Evolutionary conservation across 2,113 vertebrate species (phyloP).

Genomic region (Harpagus bidentatus): DNA sequence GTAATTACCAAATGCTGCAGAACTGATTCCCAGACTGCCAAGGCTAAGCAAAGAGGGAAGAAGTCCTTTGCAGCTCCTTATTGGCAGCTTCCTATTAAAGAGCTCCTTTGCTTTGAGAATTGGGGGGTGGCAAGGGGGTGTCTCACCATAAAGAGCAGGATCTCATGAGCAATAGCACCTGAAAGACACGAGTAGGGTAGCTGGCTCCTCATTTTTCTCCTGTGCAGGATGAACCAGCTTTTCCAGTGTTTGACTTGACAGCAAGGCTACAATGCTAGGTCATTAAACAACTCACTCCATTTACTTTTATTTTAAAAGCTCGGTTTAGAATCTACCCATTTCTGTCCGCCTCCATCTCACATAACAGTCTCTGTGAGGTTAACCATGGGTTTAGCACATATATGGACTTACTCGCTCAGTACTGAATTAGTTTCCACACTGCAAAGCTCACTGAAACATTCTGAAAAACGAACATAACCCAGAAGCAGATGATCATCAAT

Average conservation of each 20-base stretch:
- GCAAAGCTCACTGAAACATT: slow-evolving; percentile 58
- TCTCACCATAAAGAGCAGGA: neutral
- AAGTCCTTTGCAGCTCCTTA: neutral
- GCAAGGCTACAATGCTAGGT: slow-evolving; percentile 44
- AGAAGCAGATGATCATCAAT: slow-evolving; percentile 59
- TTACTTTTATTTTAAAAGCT: slow-evolving; percentile 70
- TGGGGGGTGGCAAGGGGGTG: neutral
- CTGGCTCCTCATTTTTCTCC: neutral
- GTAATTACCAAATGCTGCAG: neutral
- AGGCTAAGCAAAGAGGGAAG: neutral
- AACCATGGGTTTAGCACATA: slow-evolving; percentile 57
- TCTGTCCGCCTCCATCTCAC: slow-evolving; percentile 45
- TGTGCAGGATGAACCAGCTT: slow-evolving; percentile 24
- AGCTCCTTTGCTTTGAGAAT: neutral
- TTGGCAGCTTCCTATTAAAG: neutral
- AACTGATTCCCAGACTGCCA: neutral
- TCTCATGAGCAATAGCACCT: neutral
- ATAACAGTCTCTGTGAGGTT: slow-evolving; percentile 54
- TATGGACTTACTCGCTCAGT: slow-evolving; percentile 28
- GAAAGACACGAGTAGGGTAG: neutral
- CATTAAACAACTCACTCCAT: slow-evolving; percentile 65
- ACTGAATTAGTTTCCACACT: slow-evolving; percentile 60
- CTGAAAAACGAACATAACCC: slow-evolving; percentile 45
- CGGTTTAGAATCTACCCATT: slow-evolving; percentile 59
- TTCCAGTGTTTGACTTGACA: slow-evolving; percentile 45